Percentiles rank a stretch among this genome's conserved stretches.
phyloP scores from a whole-genome alignment of 92 coral and sea anemone species.

The Metridium senile region DNA sequence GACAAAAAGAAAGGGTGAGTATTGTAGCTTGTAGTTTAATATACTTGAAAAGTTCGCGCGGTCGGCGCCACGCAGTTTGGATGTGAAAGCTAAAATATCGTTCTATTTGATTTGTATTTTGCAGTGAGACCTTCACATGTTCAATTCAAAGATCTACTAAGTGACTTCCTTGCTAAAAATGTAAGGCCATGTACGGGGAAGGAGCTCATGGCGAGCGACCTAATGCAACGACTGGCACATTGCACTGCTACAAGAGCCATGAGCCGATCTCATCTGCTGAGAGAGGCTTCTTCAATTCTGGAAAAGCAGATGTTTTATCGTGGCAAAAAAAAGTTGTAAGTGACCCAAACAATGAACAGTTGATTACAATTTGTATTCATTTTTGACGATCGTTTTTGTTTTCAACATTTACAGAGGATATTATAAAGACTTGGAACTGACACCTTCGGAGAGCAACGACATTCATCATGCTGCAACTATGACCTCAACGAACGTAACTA shows the following conservation, averaged over 20 bases:
- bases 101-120: background rate
- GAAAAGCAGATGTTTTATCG: background rate
- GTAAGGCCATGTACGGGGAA: background rate
- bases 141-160: background rate
- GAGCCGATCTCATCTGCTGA: background rate
- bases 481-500: no score
- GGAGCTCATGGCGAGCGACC: background rate
- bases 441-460: background rate
- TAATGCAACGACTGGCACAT: background rate
- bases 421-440: constrained; percentile 5
- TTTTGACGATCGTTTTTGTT: background rate
- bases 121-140: constrained; percentile 3
- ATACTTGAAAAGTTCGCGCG: background rate
- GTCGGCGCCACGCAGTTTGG: background rate
- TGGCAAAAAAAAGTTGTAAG: constrained; percentile 2
- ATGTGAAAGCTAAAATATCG: background rate
- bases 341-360: background rate
- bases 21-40: background rate
- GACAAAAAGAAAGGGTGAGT: constrained; percentile 2
- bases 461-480: background rate
- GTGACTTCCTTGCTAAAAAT: background rate
- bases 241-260: background rate
- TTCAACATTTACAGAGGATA: background rate
- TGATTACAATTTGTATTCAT: background rate
- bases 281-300: background rate